These are phyloP conservation scores for Lochmaea crataegi DNA, from an alignment of 2,888 invertebrate species.

Conservation along the genomic window DNA sequence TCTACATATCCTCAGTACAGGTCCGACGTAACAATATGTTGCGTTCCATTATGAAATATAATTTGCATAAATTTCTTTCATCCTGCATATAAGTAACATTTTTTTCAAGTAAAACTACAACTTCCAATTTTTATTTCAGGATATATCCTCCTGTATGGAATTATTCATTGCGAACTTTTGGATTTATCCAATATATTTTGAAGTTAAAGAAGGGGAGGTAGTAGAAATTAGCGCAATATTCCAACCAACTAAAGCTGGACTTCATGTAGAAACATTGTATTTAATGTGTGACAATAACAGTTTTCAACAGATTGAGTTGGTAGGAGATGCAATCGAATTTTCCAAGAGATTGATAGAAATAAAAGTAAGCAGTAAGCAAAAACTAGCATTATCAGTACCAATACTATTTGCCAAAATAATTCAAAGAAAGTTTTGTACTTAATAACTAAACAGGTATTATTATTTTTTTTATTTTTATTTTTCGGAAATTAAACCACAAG, in stretches of 20 bases:
- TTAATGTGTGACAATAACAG: conserved; percentile 64
- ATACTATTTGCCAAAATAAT: too few species aligned
- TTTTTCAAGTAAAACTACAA: conserved; percentile 42
- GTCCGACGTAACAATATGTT: too few species aligned
- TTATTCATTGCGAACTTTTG: conserved; percentile 59
- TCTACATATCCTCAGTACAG: too few species aligned
- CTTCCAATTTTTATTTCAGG: conserved; percentile 18
- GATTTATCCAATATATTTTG: conserved; percentile 64
- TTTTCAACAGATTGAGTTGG: conserved; percentile 61
- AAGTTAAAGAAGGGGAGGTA: conserved; percentile 58
- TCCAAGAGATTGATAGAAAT: conserved; percentile 53
- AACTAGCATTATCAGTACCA: too few species aligned
- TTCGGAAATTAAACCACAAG: too few species aligned
- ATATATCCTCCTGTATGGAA: conserved; percentile 53
- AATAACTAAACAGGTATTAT: too few species aligned
- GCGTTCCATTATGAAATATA: too few species aligned
- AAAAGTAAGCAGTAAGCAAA: conserved; percentile 47
- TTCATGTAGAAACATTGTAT: conserved; percentile 63
- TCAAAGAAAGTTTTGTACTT: too few species aligned
- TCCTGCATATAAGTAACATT: too few species aligned
- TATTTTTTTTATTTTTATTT: too few species aligned
- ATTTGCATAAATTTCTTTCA: too few species aligned
- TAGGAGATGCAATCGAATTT: conserved; percentile 65
- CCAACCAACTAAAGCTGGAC: conserved; percentile 59
- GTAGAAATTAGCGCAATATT: conserved; percentile 61